phyloP scores from a whole-genome alignment of 2,113 vertebrate genomes.

The Corydoras maculifer region DNA sequence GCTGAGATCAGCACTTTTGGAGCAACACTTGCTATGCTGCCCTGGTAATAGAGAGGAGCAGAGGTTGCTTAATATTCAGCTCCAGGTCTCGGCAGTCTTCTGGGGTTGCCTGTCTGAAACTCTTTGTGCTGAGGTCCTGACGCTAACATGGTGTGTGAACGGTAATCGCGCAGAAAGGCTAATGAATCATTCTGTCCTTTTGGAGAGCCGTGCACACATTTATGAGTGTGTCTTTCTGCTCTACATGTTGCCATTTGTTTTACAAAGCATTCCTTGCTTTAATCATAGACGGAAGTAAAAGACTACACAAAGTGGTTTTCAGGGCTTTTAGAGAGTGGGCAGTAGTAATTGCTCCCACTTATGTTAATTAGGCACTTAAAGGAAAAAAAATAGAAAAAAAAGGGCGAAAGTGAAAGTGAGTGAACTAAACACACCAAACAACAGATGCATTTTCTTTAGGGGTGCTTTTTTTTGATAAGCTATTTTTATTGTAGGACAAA shows the following conservation, averaged over 20 bases:
- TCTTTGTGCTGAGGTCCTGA: conserved; percentile 43
- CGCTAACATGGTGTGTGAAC: conserved; percentile 35
- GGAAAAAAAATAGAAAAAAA: conserved; percentile 4
- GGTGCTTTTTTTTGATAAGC: too few species aligned
- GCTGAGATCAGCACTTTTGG: conserved; percentile 41
- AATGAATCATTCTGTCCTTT: conserved; percentile 37
- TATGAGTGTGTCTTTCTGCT: neutral
- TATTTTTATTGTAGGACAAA: too few species aligned
- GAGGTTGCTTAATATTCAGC: conserved; percentile 38
- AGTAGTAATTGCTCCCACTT: conserved; percentile 42
- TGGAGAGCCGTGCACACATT: conserved; percentile 16
- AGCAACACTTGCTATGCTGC: conserved; percentile 14
- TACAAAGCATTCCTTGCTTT: conserved; percentile 13
- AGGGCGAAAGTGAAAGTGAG: conserved; percentile 11
- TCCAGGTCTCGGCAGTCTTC: conserved; percentile 34
- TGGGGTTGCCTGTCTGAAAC: conserved; percentile 43
- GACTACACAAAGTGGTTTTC: conserved; percentile 22
- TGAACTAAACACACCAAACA: neutral
- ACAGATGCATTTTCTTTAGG: too few species aligned
- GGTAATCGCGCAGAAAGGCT: conserved; percentile 33
- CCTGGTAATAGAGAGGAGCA: conserved; percentile 32
- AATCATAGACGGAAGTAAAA: neutral
- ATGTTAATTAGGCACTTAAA: conserved; percentile 36
- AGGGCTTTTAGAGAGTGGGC: conserved; percentile 28
- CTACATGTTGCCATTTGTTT: neutral